Percentiles rank a stretch among this genome's conserved stretches.
phyloP scores from a whole-genome alignment of 2,113 vertebrate species.

The Anoura caudifer region DNA sequence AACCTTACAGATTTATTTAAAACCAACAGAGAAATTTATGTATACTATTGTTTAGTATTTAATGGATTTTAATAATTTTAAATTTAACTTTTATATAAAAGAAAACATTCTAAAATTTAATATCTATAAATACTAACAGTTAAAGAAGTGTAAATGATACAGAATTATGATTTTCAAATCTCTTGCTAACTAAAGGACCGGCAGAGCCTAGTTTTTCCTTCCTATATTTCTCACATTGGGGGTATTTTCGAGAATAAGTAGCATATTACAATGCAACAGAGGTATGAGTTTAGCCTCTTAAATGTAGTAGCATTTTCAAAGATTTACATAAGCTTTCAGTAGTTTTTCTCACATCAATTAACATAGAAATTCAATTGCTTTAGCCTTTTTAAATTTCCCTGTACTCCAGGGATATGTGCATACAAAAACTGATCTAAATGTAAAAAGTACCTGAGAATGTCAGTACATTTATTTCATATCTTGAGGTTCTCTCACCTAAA shows the following conservation, averaged over 20 bases:
- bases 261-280: neutral
- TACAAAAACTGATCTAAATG: neutral
- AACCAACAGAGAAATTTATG: neutral
- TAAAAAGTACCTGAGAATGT: neutral
- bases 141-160: neutral
- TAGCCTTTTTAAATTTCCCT: neutral
- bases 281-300: neutral
- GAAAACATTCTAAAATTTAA: neutral
- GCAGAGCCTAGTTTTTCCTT: neutral
- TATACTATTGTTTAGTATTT: neutral
- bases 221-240: neutral
- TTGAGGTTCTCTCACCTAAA: neutral
- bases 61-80: neutral
- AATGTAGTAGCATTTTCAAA: neutral
- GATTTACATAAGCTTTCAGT: neutral
- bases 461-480: neutral
- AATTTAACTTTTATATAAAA: neutral
- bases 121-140: neutral
- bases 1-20: neutral
- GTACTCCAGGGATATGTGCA: neutral
- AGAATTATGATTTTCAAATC: neutral
- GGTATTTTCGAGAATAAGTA: neutral
- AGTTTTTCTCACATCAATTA: neutral
- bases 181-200: neutral
- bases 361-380: neutral